Percentiles rank a stretch among this genome's conserved stretches.
Conservation (phyloP, 1,140 invertebrate species). For the Drosophila parabipectinata region DNA sequence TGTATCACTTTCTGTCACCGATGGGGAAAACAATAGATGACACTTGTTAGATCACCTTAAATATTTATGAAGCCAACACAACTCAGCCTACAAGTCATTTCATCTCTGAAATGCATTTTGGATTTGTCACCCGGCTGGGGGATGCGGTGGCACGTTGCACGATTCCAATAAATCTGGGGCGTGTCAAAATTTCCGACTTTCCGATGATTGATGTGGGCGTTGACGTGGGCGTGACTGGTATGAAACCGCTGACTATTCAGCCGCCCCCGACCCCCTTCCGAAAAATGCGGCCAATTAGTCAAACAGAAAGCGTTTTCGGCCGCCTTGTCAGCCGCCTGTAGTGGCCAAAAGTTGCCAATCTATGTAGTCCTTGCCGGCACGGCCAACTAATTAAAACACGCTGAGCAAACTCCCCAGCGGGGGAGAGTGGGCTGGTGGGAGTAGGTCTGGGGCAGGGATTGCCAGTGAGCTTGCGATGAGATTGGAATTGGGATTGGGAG, state of each 20-base stretch:
- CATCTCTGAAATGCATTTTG: constrained; percentile 32
- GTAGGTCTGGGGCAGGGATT: neutral
- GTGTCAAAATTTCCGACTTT: constrained; percentile 36
- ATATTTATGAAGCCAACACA: neutral
- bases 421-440: constrained; percentile 1
- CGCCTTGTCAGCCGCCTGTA: constrained; percentile 6
- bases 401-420: constrained; percentile 62
- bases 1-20: constrained; percentile 7
- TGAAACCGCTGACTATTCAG: constrained; percentile 24
- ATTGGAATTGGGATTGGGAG: constrained; percentile 9
- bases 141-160: constrained; percentile 40
- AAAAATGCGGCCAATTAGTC: constrained; percentile 72
- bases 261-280: constrained; percentile 2
- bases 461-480: neutral
- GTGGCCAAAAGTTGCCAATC: constrained; percentile 6
- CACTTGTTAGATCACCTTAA: neutral
- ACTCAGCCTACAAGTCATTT: neutral
- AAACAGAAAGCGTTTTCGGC: constrained; percentile 50
- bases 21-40: constrained; percentile 1
- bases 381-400: constrained; percentile 74
- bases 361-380: constrained; percentile 23
- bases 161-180: constrained; percentile 66
- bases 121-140: constrained; percentile 18
- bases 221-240: constrained; percentile 6
- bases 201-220: constrained; percentile 50